Base-by-base conservation (phyloP, 2,113 vertebrate genomes). In the Limanda limanda region DNA sequence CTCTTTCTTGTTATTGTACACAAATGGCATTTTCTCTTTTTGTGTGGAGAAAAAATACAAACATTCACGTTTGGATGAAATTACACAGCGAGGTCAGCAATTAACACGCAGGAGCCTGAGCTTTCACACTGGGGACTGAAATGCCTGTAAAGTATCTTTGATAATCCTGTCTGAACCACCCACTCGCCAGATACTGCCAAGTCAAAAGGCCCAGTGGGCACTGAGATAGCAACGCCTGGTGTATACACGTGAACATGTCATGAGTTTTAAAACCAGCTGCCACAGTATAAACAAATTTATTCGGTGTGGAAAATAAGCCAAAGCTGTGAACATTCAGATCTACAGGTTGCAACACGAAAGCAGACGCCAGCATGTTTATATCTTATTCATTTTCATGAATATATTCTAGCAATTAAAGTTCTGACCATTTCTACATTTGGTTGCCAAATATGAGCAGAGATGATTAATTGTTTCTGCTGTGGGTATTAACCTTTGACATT, bases 141-240 rank as follows among this genome's bases (percentile, higher is more conserved):
- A 79, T 13, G 55, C 12, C 71, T 76, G 79, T 80, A 79, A 89
- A 88, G 82, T 82, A 89, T 86, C 85, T 90, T 85, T 88, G 74
- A 89, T 92, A 71, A 92, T 91, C 66, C 48, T 52, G 48, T 73
- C 79, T 56, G 25, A 69, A 75, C 66, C 78, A 73, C 71, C 68
- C 74, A 76, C 86, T 80, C 31, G 31, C 6, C 66, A 68, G 64
- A 70, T 67, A 66, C 78, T 89, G 80, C 84, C 86, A 81, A 87
- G 76, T 76, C 27, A 78, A 75, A 67, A 63, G 57, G 51, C 81
- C 83, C 64, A 61, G 42, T 59, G 79, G 78, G 81, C 72, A 61
- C 24, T 17, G 56, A 79, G 78, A 78, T 58, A 65, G 24, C 69
- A 35, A 40, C 7, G 51, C 54, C 15, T 4, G 17, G 23, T 42